Percentiles rank a stretch among this genome's conserved stretches.
phyloP scores from a whole-genome alignment of 2,888 invertebrate species.

The Ashinkailepas kermadecensis region DNA sequence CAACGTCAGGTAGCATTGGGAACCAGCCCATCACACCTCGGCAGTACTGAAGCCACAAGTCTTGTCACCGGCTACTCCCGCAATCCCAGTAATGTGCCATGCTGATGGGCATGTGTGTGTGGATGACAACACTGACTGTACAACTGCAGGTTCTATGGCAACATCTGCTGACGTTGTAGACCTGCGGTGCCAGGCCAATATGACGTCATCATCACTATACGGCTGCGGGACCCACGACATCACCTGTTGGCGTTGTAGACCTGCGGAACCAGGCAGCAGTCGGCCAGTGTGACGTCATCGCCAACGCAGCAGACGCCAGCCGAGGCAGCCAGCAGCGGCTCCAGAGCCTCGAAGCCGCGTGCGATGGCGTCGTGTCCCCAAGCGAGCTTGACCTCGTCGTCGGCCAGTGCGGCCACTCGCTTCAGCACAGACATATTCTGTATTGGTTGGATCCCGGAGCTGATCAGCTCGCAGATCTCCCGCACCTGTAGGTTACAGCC shows the following conservation, averaged over 20 bases:
- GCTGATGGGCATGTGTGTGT: too few relatives aligned
- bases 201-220: slow-evolving; percentile 60
- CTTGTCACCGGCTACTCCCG: too few relatives aligned
- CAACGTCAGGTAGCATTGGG: too few relatives aligned
- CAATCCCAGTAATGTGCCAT: too few relatives aligned
- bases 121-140: too few relatives aligned
- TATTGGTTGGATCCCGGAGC: slow-evolving; percentile 90
- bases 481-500: slow-evolving; percentile 47
- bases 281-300: slow-evolving; percentile 86
- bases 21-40: too few relatives aligned
- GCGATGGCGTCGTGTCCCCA: slow-evolving; percentile 93
- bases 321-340: slow-evolving; percentile 70
- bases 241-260: slow-evolving; percentile 87
- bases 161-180: slow-evolving; percentile 84
- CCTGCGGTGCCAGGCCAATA: slow-evolving; percentile 88
- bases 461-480: slow-evolving; percentile 83
- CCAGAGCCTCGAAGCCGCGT: slow-evolving; percentile 78
- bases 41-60: too few relatives aligned
- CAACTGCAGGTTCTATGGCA: too few relatives aligned
- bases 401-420: slow-evolving; percentile 42
- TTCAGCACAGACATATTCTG: slow-evolving; percentile 86
- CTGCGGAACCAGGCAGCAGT: slow-evolving; percentile 91
- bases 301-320: slow-evolving; percentile 91
- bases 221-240: background rate
- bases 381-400: slow-evolving; percentile 65